A percentile compares a stretch with the other conserved stretches of the same genome.
These are phyloP conservation scores for Trypoxylon attenuatum DNA, from an alignment of 2,888 invertebrate species.

Conservation along the genomic window DNA sequence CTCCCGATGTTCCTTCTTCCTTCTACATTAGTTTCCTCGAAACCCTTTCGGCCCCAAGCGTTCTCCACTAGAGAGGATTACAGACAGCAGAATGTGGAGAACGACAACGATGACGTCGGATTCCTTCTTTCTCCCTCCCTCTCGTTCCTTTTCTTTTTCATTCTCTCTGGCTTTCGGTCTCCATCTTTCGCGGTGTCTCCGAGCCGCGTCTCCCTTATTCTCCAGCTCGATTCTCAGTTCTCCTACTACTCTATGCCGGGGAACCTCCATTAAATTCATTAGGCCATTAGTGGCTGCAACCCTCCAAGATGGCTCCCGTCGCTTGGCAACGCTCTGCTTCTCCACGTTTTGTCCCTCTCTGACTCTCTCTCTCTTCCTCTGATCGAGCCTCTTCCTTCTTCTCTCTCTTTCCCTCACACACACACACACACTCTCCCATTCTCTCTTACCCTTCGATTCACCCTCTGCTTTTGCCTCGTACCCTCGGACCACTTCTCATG, in stretches of 20 bases:
- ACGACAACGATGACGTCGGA: conserved; percentile 26
- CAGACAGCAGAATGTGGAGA: conserved; percentile 35
- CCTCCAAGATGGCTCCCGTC: conserved; percentile 75
- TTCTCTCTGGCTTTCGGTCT: background rate
- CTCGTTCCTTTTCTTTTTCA: conserved; percentile 2
- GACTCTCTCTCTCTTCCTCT: background rate
- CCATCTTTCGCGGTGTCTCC: conserved; percentile 23
- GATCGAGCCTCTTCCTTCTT: conserved; percentile 10
- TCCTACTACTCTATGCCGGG: conserved; percentile 64
- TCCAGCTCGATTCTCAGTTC: conserved; percentile 49
- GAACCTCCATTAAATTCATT: conserved; percentile 75
- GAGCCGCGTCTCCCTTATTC: conserved; percentile 39
- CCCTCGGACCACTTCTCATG: too few relatives aligned
- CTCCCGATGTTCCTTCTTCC: conserved; percentile 9
- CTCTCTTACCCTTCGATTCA: conserved; percentile 10
- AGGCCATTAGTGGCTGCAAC: conserved; percentile 75
- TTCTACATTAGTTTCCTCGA: conserved; percentile 23
- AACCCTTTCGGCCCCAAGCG: conserved; percentile 32
- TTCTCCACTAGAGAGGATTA: conserved; percentile 51
- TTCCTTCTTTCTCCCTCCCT: conserved; percentile 11
- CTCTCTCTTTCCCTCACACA: conserved; percentile 17
- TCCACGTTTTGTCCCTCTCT: conserved; percentile 35
- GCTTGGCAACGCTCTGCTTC: conserved; percentile 70
- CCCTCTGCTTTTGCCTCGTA: too few relatives aligned
- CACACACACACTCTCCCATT: conserved; percentile 26